phyloP scores from a whole-genome alignment of 2,113 vertebrate species.

The Ctenomys sociabilis region DNA sequence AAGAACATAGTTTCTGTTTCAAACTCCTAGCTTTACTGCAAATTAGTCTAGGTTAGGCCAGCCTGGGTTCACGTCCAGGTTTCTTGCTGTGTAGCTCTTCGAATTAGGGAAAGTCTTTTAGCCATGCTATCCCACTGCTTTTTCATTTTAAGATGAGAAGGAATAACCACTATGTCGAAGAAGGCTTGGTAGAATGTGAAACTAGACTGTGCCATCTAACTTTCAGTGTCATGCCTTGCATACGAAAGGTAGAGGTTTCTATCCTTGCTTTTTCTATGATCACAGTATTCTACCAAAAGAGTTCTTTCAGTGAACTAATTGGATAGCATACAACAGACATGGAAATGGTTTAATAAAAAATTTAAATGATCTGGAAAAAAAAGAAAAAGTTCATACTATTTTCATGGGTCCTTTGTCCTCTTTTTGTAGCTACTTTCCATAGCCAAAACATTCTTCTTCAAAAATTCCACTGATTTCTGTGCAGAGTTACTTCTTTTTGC shows the following conservation, averaged over 20 bases:
- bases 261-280: neutral
- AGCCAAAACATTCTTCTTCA: neutral
- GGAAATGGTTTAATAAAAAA: neutral
- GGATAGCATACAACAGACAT: neutral
- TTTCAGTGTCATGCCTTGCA: neutral
- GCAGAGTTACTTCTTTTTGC: neutral
- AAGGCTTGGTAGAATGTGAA: conserved; percentile 22
- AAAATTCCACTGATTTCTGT: neutral
- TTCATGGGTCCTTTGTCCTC: neutral
- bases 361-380: neutral
- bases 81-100: neutral
- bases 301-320: neutral
- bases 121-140: neutral
- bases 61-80: neutral
- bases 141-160: neutral
- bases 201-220: neutral
- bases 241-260: neutral
- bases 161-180: neutral
- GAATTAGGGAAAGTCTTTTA: neutral
- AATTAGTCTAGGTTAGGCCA: conserved; percentile 47
- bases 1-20: conserved; percentile 35
- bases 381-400: neutral
- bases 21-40: neutral
- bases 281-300: neutral
- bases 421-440: neutral